Evolutionary conservation across 23 tunicate species (phyloP).

Genomic region (Diplosoma virens): DNA sequence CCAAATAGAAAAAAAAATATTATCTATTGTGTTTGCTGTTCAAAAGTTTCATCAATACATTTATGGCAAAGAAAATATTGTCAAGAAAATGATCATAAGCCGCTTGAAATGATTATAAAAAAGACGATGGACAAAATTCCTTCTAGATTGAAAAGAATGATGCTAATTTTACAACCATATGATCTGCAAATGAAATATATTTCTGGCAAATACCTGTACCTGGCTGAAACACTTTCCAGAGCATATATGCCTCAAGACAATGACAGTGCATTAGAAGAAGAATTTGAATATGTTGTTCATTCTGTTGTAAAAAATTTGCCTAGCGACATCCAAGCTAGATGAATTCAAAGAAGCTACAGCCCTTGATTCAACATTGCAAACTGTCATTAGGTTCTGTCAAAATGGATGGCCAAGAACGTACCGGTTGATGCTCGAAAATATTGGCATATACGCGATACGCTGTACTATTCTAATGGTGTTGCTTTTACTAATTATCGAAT

Average conservation of each 20-base stretch:
- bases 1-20: slow-evolving; percentile 39
- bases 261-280: slow-evolving; percentile 4
- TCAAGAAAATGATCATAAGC: slow-evolving; percentile 52
- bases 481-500: slow-evolving; percentile 26
- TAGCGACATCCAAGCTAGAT: not conserved
- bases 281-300: not conserved
- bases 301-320: not conserved
- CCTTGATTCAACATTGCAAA: not conserved
- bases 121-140: slow-evolving; percentile 45
- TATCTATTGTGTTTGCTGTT: slow-evolving; percentile 25
- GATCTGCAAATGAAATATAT: slow-evolving; percentile 16
- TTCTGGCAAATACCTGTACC: slow-evolving; percentile 14
- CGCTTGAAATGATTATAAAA: slow-evolving; percentile 28
- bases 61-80: not conserved
- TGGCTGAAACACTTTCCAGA: slow-evolving; percentile 56
- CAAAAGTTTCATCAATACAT: slow-evolving; percentile 30
- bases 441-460: slow-evolving; percentile 25
- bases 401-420: not conserved
- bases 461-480: slow-evolving; percentile 24
- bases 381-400: not conserved
- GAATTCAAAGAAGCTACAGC: slow-evolving; percentile 1
- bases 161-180: slow-evolving; percentile 47
- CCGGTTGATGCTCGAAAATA: slow-evolving; percentile 1
- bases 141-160: slow-evolving; percentile 35
- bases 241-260: not conserved